Evolutionary conservation across 2,888 invertebrate species (phyloP), one percentile per base, ranked within the genome.

Genomic region (Erebia aethiops): DNA sequence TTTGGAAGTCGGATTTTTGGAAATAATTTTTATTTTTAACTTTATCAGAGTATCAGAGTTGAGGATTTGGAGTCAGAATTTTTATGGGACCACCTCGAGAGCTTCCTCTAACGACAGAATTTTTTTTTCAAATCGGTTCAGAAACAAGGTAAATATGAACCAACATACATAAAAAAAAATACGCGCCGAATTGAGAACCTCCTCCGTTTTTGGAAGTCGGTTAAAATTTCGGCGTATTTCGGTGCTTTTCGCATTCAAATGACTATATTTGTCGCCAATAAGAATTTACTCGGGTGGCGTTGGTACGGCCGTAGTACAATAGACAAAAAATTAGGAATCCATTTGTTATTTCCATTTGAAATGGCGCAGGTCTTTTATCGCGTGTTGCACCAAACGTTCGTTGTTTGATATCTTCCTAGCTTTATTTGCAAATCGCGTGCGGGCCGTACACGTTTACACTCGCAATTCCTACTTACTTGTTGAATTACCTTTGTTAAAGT

Each of bases 381-480:
- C 88, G 86, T 89, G 87, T 79, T 89, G 86, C 79, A 81, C 82
- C 79, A 79, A 87, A 82, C 84, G 82, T 82, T 83, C 77, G 79
- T 79, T 85, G 86, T 87, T 89, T 89, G 88, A 88, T 92, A 91
- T 90, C 90, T 90, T 86, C 82, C 83, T 85, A 85, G 87, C 80
- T 91, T 92, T 92, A 92, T 92, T 91, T 91, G 88, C 87, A 84
- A 89, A 91, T 92, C 89, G 92, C 92, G 91, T 92, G 92, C 81
- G 73, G 75, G 76, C 58, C 75, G 78, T 83, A 84, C 84, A 81
- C 81, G 82, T 84, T 84, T 84, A 82, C 80, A 84, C 78, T 81
- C 75, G 81, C 82, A 82, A 80, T 85, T 85, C 81, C 77, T 87
- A 88, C 88, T 88, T 87, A 88, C 88, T 88, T 89, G 89, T 90